phyloP scores from a whole-genome alignment of 2,113 vertebrate species.

The Felis catus region F.catus_Fca126_mat1.0 CM031425.1:8279001-8279500 shows the following conservation, averaged over 20 bases:
- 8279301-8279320: rapidly evolving
- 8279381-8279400: too few relatives aligned
- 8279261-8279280: background rate
- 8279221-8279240: background rate
- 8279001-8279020: background rate
- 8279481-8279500: background rate
- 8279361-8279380: rapidly evolving
- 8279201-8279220: too few relatives aligned
- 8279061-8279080: background rate
- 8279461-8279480: background rate
- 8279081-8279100: rapidly evolving
- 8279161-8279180: background rate
- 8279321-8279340: background rate
- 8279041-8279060: background rate
- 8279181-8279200: background rate
- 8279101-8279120: background rate
- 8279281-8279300: background rate
- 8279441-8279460: too few relatives aligned
- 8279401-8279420: background rate
- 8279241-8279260: too few relatives aligned
- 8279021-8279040: background rate
- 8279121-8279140: background rate
- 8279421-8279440: background rate
- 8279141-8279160: background rate
- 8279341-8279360: too few relatives aligned